Percentiles rank a stretch among this genome's conserved stretches.
These are phyloP conservation scores for Dendrolimus houi DNA, from an alignment of 2,888 invertebrate species.

Conservation along the genomic window DNA sequence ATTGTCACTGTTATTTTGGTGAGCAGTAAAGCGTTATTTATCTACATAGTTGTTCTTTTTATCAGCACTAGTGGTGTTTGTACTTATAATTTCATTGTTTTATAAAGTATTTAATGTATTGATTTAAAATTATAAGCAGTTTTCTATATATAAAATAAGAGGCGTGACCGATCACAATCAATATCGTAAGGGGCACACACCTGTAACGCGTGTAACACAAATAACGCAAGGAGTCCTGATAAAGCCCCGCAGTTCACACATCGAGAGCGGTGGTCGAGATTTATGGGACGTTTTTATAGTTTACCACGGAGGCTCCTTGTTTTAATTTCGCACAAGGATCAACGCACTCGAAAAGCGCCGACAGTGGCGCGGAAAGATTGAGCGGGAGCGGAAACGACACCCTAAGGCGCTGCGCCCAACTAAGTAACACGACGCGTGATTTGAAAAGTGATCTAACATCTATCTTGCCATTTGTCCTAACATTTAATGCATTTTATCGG, in stretches of 20 bases:
- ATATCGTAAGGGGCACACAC: slow-evolving; percentile 38
- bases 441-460: too few species aligned
- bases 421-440: too few species aligned
- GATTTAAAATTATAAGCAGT: too few species aligned
- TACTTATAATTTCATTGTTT: too few species aligned
- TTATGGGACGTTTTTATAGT: slow-evolving; percentile 67
- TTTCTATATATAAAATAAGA: background rate
- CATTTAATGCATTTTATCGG: too few species aligned
- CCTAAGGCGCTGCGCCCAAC: too few species aligned
- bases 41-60: too few species aligned
- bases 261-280: slow-evolving; percentile 44
- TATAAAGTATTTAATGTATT: too few species aligned
- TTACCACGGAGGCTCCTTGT: slow-evolving; percentile 62
- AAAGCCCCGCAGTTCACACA: slow-evolving; percentile 53
- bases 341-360: slow-evolving; percentile 22
- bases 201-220: slow-evolving; percentile 47
- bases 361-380: slow-evolving; percentile 21
- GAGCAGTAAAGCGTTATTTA: too few species aligned
- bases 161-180: slow-evolving; percentile 31
- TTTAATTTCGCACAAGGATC: slow-evolving; percentile 66
- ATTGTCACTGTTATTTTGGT: too few species aligned
- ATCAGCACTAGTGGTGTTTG: too few species aligned
- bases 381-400: slow-evolving; percentile 17
- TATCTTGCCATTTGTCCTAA: too few species aligned
- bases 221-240: slow-evolving; percentile 45